Evolutionary conservation across 2,888 invertebrate species (phyloP), one percentile per base, ranked within the genome.

Genomic region (Thyatira batis): DNA sequence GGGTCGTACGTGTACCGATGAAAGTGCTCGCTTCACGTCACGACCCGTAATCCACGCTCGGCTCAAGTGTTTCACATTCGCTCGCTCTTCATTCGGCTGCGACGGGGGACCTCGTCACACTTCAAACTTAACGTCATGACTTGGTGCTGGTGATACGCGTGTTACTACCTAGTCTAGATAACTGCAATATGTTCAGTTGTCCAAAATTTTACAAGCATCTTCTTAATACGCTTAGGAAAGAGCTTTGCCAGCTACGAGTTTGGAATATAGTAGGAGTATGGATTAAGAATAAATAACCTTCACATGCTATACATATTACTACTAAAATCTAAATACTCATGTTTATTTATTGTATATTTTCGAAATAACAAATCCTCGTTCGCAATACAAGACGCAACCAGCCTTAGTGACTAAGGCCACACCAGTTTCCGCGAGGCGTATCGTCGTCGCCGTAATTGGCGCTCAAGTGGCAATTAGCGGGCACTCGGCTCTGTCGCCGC

Each of bases 391-490:
- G 2, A 5, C n/a, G 17, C 39, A 23, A 23, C 6, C 3, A 23
- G 23, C 23, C 23, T 23, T 23, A 23, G 23, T 23, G 23, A 48
- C 48, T 48, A 48, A 48, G 48, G 1, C 48, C 48, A 50, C 50
- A 54, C 54, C 57, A 49, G 61, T 53, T 51, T 61, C 58, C 51
- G 58, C 65, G 55, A 59, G 63, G 67, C 75, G 77, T 74, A 76
- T 73, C 79, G 80, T 78, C 80, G 80, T 78, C 79, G 69, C 69
- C 80, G 83, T 88, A 89, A 89, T 89, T 89, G 89, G 84, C 78
- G 80, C 84, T 85, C 73, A 76, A 89, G 88, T 85, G 88, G 83
- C 87, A 89, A 90, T 89, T 90, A 88, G 82, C 76, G 74, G 71
- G 73, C 82, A 77, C 84, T 85, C 73, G 72, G 75, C 78, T 76